Evolutionary conservation across 1,140 invertebrate genomes (phyloP).

Genomic region (Pseudobourletiella spinata): DNA sequence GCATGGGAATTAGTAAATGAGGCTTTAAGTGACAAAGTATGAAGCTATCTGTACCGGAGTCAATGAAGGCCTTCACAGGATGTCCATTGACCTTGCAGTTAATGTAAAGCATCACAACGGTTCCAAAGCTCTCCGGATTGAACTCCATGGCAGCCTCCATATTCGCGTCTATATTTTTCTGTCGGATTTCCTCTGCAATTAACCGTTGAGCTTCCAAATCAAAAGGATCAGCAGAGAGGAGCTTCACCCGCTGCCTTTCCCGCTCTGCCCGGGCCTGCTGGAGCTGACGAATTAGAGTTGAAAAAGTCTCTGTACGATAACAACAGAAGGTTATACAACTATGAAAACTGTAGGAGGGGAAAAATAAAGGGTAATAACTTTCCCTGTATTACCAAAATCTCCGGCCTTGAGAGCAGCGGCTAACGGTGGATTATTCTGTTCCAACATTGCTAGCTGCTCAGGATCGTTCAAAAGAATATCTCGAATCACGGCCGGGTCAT

Average conservation of each 20-base stretch:
- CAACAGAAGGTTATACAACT: too few relatives aligned
- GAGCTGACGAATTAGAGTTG: slow-evolving; percentile 69
- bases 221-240: slow-evolving; percentile 90
- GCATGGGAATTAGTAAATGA: too few relatives aligned
- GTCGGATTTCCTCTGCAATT: slow-evolving; percentile 90
- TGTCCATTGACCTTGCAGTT: slow-evolving; percentile 92
- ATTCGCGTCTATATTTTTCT: slow-evolving; percentile 94
- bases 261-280: slow-evolving; percentile 63
- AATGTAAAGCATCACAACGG: slow-evolving; percentile 95
- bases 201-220: slow-evolving; percentile 86
- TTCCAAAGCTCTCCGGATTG: slow-evolving; percentile 95
- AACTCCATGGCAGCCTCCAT: slow-evolving; percentile 99
- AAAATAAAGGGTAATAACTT: slow-evolving; percentile 8
- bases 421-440: slow-evolving; percentile 86
- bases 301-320: slow-evolving; percentile 61
- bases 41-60: slow-evolving; percentile 58
- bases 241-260: slow-evolving; percentile 69
- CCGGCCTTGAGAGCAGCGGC: slow-evolving; percentile 82
- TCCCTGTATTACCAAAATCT: slow-evolving; percentile 64
- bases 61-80: slow-evolving; percentile 95
- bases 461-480: slow-evolving; percentile 88
- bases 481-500: slow-evolving; percentile 73
- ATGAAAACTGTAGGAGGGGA: too few relatives aligned
- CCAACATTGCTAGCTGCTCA: slow-evolving; percentile 77
- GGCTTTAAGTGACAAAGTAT: too few relatives aligned